phyloP scores from a whole-genome alignment of 2,888 invertebrate genomes.

The Xestoiulus laeticollis region DNA sequence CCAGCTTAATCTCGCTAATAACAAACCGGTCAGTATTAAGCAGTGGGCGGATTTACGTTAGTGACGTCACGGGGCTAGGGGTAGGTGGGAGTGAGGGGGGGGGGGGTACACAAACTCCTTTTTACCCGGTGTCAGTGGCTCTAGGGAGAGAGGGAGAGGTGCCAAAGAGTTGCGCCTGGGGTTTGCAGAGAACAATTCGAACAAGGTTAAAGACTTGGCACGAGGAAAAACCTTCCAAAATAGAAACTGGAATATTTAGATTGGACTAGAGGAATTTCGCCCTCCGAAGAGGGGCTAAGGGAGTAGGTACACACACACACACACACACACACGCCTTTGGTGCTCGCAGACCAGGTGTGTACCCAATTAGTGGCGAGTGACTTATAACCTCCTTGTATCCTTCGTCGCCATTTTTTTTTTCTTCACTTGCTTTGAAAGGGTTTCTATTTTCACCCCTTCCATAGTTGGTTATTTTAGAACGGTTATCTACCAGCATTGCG shows the following conservation, averaged over 20 bases:
- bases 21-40: too few species aligned
- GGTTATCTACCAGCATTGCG: too few species aligned
- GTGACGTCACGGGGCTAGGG: too few species aligned
- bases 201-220: neutral
- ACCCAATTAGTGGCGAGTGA: neutral
- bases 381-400: neutral
- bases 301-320: neutral
- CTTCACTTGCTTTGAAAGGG: neutral
- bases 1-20: too few species aligned
- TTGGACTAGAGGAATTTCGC: neutral
- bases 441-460: neutral
- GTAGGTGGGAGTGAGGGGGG: too few species aligned
- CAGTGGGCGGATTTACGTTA: too few species aligned
- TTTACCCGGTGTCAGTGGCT: neutral
- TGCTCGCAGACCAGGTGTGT: neutral
- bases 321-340: too few species aligned
- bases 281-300: neutral
- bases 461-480: neutral
- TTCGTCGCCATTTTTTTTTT: too few species aligned
- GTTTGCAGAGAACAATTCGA: neutral
- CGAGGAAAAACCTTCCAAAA: neutral
- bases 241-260: neutral
- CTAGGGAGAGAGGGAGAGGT: neutral
- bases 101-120: neutral
- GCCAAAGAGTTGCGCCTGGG: too few species aligned